phyloP scores from a whole-genome alignment of 1,140 invertebrate genomes.

The Temnothorax curvispinosus region DNA sequence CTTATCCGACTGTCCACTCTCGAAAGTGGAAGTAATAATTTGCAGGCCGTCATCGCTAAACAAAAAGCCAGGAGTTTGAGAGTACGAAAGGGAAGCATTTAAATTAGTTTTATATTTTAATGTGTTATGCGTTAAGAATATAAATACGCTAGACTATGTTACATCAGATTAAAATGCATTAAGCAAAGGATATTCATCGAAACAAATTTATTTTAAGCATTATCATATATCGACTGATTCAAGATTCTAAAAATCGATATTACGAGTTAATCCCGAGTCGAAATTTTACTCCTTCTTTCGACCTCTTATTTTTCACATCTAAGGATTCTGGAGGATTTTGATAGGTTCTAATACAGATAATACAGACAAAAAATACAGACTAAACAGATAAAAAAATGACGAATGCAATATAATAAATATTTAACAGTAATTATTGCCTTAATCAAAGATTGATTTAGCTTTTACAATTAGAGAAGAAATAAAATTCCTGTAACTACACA shows the following conservation, averaged over 20 bases:
- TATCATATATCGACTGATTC: background rate
- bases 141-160: background rate
- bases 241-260: background rate
- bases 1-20: background rate
- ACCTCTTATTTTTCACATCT: no score
- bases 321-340: no score
- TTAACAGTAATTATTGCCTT: no score
- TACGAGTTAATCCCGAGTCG: no score
- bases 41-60: background rate
- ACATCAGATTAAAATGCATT: background rate
- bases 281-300: no score
- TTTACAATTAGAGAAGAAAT: no score
- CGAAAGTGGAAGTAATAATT: conserved; percentile 9
- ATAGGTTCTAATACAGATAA: no score
- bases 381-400: no score
- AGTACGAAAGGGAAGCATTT: background rate
- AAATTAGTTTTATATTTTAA: background rate
- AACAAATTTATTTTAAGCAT: background rate
- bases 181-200: background rate
- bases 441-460: no score
- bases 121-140: background rate
- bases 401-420: no score
- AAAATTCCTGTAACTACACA: no score
- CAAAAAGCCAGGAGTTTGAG: background rate
- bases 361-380: no score